phyloP scores from a whole-genome alignment of 2,797 vertebrate species.

The Oophaga sylvatica region DNA sequence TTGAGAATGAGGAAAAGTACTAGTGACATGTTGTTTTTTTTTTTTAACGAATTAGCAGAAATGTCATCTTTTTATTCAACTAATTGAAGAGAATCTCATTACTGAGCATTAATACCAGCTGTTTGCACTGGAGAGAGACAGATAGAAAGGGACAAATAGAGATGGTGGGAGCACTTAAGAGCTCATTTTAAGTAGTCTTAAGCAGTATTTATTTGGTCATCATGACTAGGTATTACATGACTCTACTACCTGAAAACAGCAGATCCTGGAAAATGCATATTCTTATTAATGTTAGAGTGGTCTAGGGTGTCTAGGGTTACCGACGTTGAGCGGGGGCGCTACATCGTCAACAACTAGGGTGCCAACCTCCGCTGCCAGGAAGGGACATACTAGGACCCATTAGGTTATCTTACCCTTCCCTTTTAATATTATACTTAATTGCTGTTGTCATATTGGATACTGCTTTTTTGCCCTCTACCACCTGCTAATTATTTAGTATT shows the following conservation, averaged over 20 bases:
- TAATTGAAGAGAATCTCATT: conserved; percentile 9
- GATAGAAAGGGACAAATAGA: not conserved
- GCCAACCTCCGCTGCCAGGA: no score
- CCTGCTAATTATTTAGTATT: no score
- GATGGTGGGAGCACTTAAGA: not conserved
- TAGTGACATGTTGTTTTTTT: not conserved
- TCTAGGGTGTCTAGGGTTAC: no score
- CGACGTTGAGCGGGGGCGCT: no score
- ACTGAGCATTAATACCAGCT: not conserved
- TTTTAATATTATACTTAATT: no score
- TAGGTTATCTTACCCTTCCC: no score
- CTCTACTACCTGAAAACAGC: not conserved
- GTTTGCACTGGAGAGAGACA: not conserved
- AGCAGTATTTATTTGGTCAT: not conserved
- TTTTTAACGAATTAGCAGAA: not conserved
- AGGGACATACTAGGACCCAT: no score
- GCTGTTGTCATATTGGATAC: no score
- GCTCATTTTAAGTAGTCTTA: not conserved
- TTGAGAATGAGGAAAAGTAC: not conserved
- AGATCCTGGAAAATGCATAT: not conserved
- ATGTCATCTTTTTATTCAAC: not conserved
- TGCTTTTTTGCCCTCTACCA: no score
- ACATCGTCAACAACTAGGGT: no score
- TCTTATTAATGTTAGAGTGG: not conserved
- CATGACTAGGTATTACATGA: not conserved